phyloP scores from a whole-genome alignment of 2,113 vertebrate genomes.

The Phaethon lepturus region DNA sequence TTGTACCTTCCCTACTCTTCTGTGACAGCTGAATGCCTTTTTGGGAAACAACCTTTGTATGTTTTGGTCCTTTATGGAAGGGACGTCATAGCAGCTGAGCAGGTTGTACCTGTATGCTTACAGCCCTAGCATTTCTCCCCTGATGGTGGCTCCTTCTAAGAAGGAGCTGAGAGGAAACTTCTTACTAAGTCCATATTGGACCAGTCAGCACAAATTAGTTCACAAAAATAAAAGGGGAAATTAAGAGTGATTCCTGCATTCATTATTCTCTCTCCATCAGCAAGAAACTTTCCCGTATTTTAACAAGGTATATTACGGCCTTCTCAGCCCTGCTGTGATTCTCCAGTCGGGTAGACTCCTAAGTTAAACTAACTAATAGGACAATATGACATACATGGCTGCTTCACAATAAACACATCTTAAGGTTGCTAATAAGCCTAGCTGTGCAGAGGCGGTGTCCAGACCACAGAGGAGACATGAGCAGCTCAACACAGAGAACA shows the following conservation, averaged over 20 bases:
- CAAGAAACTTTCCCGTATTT: background rate
- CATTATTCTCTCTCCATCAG: background rate
- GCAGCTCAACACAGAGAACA: background rate
- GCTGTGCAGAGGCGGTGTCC: background rate
- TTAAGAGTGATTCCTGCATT: background rate
- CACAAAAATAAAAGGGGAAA: background rate
- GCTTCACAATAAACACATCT: background rate
- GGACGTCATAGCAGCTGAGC: background rate
- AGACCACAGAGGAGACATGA: background rate
- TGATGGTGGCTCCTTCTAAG: background rate
- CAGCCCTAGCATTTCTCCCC: rapidly evolving
- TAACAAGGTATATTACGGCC: background rate
- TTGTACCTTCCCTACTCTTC: background rate
- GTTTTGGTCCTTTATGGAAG: background rate
- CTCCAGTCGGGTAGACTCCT: background rate
- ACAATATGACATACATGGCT: background rate
- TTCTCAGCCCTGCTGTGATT: background rate
- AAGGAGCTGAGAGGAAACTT: background rate
- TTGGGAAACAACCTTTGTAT: background rate
- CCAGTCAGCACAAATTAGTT: background rate
- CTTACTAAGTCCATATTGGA: rapidly evolving
- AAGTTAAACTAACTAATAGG: background rate
- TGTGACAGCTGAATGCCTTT: background rate
- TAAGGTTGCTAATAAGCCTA: background rate
- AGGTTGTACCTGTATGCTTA: background rate